Evolutionary conservation across 2,888 invertebrate genomes (phyloP).

Genomic region (Amorpha juglandis): DNA sequence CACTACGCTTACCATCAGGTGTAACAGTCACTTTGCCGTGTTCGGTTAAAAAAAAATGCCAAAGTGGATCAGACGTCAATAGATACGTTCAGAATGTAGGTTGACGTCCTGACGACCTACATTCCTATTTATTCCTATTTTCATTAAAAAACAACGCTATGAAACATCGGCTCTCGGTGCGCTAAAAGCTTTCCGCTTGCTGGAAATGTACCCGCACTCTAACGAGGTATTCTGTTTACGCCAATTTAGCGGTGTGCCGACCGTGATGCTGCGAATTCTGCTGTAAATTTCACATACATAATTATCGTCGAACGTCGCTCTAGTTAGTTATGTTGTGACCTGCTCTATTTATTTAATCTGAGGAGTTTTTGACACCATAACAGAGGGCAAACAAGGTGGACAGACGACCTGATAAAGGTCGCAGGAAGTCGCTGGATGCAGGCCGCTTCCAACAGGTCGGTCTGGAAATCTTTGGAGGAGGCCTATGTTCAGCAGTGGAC

Average conservation of each 20-base stretch:
- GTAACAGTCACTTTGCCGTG: too few relatives aligned
- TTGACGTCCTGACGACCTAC: slow-evolving; percentile 49
- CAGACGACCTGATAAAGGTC: too few relatives aligned
- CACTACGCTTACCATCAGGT: too few relatives aligned
- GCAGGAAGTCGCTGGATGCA: too few relatives aligned
- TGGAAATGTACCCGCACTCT: neutral
- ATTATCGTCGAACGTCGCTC: neutral
- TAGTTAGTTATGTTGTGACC: neutral
- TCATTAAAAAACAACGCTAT: slow-evolving; percentile 49
- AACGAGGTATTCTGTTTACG: slow-evolving; percentile 19
- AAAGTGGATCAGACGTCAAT: too few relatives aligned
- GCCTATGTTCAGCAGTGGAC: too few relatives aligned
- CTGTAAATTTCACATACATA: neutral
- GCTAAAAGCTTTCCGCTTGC: slow-evolving; percentile 17
- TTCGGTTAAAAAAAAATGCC: too few relatives aligned
- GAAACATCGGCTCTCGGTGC: slow-evolving; percentile 19
- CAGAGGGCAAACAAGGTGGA: too few relatives aligned
- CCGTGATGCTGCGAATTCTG: neutral
- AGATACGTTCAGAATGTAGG: neutral
- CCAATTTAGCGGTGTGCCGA: slow-evolving; percentile 4
- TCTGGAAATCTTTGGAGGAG: too few relatives aligned
- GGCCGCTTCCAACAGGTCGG: too few relatives aligned
- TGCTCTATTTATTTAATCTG: too few relatives aligned
- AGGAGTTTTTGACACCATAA: too few relatives aligned
- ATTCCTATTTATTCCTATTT: slow-evolving; percentile 49